Evolutionary conservation across 2,888 invertebrate genomes (phyloP).

Genomic region (Gastracanthus pulcherrimus): DNA sequence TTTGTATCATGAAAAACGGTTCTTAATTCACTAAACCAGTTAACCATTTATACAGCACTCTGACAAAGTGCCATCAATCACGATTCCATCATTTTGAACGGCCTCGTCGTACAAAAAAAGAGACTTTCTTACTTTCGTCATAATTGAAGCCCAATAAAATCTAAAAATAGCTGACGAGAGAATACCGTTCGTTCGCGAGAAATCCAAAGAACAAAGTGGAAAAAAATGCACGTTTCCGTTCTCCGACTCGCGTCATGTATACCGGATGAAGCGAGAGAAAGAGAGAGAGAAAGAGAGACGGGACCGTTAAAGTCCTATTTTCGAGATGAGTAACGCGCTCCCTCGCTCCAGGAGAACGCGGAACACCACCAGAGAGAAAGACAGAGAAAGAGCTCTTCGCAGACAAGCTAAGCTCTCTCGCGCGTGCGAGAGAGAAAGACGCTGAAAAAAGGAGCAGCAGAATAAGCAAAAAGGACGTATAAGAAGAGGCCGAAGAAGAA

Average conservation of each 20-base stretch:
- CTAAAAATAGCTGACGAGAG: slow-evolving; percentile 25
- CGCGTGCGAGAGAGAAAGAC: not conserved
- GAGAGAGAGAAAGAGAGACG: slow-evolving; percentile 58
- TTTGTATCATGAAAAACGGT: no score
- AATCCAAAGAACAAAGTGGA: slow-evolving; percentile 27
- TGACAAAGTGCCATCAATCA: not conserved
- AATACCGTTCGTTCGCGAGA: slow-evolving; percentile 32
- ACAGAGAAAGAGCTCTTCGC: not conserved
- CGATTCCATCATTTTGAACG: no score
- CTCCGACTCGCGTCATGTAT: slow-evolving; percentile 18
- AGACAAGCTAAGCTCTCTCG: not conserved
- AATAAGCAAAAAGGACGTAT: slow-evolving; percentile 9
- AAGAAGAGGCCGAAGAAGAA: slow-evolving; percentile 27
- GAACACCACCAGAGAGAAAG: no score
- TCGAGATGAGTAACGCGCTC: slow-evolving; percentile 56
- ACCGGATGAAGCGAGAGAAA: slow-evolving; percentile 49
- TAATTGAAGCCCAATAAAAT: slow-evolving; percentile 13
- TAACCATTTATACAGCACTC: no score
- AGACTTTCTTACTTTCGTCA: no score
- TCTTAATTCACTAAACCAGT: no score
- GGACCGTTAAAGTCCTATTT: slow-evolving; percentile 58
- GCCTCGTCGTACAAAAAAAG: no score
- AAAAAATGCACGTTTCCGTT: slow-evolving; percentile 51
- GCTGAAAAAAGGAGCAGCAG: slow-evolving; percentile 15
- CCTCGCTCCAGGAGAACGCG: slow-evolving; percentile 31